These are phyloP conservation scores for Trichonephila clavipes DNA, from an alignment of 1,140 invertebrate species.

Conservation along the genomic window DNA sequence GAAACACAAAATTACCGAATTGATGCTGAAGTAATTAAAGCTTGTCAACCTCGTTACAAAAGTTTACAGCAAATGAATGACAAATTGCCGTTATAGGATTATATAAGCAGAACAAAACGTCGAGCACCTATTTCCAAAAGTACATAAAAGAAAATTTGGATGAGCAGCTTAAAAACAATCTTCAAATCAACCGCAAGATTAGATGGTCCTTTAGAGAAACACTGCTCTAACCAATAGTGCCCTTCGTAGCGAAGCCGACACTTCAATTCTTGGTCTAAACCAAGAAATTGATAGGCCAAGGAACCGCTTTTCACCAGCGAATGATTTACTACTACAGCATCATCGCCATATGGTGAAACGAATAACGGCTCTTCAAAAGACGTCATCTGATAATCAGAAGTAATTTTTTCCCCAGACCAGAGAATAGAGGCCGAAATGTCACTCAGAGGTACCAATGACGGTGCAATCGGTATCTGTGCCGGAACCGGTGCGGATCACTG, in stretches of 20 bases:
- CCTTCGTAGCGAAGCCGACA: slow-evolving; percentile 69
- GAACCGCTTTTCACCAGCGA: slow-evolving; percentile 73
- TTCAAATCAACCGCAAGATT: slow-evolving; percentile 64
- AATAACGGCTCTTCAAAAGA: slow-evolving; percentile 66
- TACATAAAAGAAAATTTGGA: slow-evolving; percentile 7
- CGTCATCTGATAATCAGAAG: slow-evolving; percentile 67
- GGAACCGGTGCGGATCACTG: slow-evolving; percentile 63
- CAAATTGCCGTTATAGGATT: slow-evolving; percentile 38
- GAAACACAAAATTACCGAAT: slow-evolving; percentile 10
- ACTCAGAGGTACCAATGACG: slow-evolving; percentile 65
- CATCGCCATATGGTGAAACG: slow-evolving; percentile 66
- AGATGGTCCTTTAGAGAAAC: slow-evolving; percentile 73
- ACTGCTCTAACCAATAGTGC: slow-evolving; percentile 76
- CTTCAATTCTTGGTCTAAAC: slow-evolving; percentile 73
- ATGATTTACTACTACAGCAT: slow-evolving; percentile 74
- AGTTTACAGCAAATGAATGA: slow-evolving; percentile 8
- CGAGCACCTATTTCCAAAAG: slow-evolving; percentile 33
- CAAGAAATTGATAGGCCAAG: slow-evolving; percentile 72
- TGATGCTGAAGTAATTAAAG: neutral
- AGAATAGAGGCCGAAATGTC: slow-evolving; percentile 26
- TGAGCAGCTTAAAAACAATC: slow-evolving; percentile 55
- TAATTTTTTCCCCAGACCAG: slow-evolving; percentile 26
- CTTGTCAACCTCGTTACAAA: neutral
- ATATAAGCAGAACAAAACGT: slow-evolving; percentile 16
- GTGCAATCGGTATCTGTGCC: slow-evolving; percentile 75